These are phyloP conservation scores for Lottia scabra DNA, from an alignment of 2,888 invertebrate genomes.

Conservation along the genomic window DNA sequence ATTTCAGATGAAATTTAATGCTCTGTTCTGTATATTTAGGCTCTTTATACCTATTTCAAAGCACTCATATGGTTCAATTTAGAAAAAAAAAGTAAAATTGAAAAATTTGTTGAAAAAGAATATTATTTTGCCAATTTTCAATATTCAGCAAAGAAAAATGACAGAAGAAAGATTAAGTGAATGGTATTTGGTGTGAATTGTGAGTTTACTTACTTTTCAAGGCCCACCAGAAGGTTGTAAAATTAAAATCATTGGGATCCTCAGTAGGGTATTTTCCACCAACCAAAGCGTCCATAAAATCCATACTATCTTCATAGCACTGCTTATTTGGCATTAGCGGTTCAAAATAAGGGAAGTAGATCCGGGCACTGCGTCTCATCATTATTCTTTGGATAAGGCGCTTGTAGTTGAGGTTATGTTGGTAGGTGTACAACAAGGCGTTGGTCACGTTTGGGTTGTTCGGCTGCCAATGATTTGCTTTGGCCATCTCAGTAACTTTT, in stretches of 20 bases:
- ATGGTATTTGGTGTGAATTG: neutral
- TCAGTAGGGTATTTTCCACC: conserved; percentile 18
- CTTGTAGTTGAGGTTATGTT: conserved; percentile 11
- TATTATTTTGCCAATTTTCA: too few species aligned
- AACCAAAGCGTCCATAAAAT: conserved; percentile 31
- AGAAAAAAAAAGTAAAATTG: too few species aligned
- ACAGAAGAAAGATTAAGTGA: neutral
- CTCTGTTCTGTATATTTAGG: too few species aligned
- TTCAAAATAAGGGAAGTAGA: conserved; percentile 28
- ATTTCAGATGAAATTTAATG: too few species aligned
- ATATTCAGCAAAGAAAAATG: neutral
- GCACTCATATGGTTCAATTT: too few species aligned
- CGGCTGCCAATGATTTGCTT: neutral
- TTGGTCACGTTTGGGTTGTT: neutral
- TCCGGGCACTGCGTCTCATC: conserved; percentile 9
- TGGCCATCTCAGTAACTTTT: neutral
- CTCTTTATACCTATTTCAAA: too few species aligned
- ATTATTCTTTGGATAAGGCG: conserved; percentile 15
- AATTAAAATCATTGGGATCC: conserved; percentile 7
- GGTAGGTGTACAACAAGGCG: neutral
- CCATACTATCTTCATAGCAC: conserved; percentile 40
- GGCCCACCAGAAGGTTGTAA: conserved; percentile 29
- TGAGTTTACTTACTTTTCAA: conserved; percentile 32
- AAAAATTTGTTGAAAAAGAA: too few species aligned
- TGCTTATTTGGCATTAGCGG: conserved; percentile 27